A percentile compares a stretch with the other conserved stretches of the same genome.
Conservation (phyloP, 92 coral and sea anemone species). For the Phenganax subtilis region DNA sequence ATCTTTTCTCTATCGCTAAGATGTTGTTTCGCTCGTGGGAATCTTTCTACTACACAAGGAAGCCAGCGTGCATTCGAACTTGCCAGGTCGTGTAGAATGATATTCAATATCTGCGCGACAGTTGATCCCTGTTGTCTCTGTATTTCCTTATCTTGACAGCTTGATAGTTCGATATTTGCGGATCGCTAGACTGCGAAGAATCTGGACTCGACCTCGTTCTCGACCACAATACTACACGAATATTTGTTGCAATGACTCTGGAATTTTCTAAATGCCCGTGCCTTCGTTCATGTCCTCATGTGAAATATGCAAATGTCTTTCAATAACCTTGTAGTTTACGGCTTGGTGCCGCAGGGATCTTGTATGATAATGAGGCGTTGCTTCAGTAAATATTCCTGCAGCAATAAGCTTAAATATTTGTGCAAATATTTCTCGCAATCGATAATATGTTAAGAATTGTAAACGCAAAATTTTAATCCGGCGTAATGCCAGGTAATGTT, state of each 20-base stretch:
- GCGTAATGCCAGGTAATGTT: not conserved
- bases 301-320: too few species aligned
- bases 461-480: not conserved
- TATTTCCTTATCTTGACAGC: conserved; percentile 2
- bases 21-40: not conserved
- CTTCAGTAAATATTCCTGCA: not conserved
- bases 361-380: not conserved
- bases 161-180: not conserved
- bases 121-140: not conserved
- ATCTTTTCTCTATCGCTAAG: not conserved
- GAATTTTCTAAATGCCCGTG: too few species aligned
- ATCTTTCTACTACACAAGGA: not conserved
- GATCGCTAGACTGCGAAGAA: too few species aligned
- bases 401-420: not conserved
- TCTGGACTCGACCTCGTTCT: not conserved
- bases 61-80: not conserved
- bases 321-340: not conserved
- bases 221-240: not conserved
- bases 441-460: not conserved
- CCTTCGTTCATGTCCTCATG: too few species aligned
- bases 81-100: not conserved
- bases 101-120: not conserved
- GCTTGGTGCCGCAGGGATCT: not conserved
- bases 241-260: not conserved
- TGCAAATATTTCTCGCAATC: not conserved